A percentile compares a stretch with the other conserved stretches of the same genome.
phyloP scores from a whole-genome alignment of 2,888 invertebrate species.

The Heliconius cydno region DNA sequence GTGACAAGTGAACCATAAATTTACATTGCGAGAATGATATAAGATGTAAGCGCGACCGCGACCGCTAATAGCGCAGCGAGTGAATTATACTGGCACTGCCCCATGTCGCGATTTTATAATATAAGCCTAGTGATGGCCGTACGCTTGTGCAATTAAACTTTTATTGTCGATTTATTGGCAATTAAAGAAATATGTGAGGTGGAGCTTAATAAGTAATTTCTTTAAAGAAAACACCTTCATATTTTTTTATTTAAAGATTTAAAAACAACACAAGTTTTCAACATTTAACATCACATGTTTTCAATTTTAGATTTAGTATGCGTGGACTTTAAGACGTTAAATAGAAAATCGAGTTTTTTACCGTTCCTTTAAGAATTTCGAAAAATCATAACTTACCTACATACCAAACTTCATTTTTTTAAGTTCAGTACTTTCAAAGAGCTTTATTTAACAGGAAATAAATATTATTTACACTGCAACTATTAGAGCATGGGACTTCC shows the following conservation, averaged over 20 bases:
- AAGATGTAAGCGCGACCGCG: conserved; percentile 44
- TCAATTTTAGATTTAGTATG: too few relatives aligned
- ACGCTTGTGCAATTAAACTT: not conserved
- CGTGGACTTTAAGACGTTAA: too few relatives aligned
- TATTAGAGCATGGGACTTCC: not conserved
- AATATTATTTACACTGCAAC: not conserved
- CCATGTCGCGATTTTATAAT: conserved; percentile 50
- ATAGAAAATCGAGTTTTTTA: too few relatives aligned
- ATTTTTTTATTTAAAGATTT: not conserved
- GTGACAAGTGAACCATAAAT: conserved; percentile 44
- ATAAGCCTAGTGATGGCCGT: conserved; percentile 32
- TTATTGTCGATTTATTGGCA: not conserved
- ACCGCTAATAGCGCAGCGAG: conserved; percentile 50
- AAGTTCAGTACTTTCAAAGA: too few relatives aligned
- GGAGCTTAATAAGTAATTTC: not conserved
- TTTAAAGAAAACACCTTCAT: not conserved
- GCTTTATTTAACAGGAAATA: not conserved
- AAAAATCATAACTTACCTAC: too few relatives aligned
- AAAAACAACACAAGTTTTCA: too few relatives aligned
- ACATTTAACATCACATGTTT: too few relatives aligned
- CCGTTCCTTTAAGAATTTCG: too few relatives aligned
- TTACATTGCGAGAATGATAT: conserved; percentile 33
- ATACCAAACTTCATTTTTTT: too few relatives aligned
- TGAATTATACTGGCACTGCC: conserved; percentile 60
- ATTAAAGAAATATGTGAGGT: not conserved